Conservation (phyloP, 2,113 vertebrate genomes). For the Cottus gobio region DNA sequence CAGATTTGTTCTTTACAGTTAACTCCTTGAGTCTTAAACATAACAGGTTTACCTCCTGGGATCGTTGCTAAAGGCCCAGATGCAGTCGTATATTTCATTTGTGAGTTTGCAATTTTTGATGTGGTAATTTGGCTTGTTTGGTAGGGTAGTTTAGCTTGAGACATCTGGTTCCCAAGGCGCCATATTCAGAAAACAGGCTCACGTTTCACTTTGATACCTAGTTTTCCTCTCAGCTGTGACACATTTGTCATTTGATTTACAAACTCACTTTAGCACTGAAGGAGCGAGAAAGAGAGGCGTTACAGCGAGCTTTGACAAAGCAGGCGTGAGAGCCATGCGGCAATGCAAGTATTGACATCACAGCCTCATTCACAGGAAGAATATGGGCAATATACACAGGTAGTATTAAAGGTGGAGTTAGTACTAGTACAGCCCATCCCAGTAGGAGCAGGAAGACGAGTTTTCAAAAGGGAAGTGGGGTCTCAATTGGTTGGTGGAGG, state of each 20-base stretch:
- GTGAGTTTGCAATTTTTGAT: neutral
- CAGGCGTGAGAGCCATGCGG: constrained; percentile 22
- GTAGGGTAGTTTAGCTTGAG: neutral
- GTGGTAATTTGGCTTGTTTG: neutral
- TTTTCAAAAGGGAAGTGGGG: constrained; percentile 16
- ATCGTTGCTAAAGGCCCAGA: neutral
- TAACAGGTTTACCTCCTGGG: neutral
- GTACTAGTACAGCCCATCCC: constrained; percentile 38
- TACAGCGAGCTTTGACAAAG: neutral
- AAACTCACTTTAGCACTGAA: neutral
- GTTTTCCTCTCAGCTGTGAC: neutral
- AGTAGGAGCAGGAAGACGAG: constrained; percentile 32
- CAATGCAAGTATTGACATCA: neutral
- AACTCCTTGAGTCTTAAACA: neutral
- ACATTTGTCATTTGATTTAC: neutral
- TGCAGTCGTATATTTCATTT: neutral
- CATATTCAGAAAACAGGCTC: constrained; percentile 5
- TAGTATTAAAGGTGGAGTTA: constrained; percentile 30
- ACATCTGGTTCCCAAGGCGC: neutral
- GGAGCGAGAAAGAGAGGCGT: neutral
- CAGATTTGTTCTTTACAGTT: constrained; percentile 5
- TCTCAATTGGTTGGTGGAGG: constrained; percentile 33
- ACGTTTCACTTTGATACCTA: neutral
- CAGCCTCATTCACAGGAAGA: no score
- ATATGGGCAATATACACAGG: neutral